These are phyloP conservation scores for Sebastes trivittatus DNA, from an alignment of 2,797 vertebrate genomes.

Conservation along the genomic window DNA sequence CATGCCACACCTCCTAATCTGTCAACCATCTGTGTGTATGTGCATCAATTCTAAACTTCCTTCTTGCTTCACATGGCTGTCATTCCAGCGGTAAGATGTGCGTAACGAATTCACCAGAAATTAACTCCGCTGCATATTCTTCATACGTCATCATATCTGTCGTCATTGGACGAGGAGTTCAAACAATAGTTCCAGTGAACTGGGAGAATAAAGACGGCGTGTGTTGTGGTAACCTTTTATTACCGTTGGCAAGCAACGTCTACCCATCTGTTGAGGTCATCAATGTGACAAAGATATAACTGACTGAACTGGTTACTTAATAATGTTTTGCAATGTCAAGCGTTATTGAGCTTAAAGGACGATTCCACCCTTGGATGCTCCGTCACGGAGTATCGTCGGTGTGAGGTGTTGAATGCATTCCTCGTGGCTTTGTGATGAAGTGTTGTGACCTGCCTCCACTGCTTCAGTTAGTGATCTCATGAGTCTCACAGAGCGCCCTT, in stretches of 20 bases:
- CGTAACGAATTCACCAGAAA: conserved; percentile 30
- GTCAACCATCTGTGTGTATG: conserved; percentile 34
- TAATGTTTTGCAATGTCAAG: conserved; percentile 44
- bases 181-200: conserved; percentile 69
- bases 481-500: conserved; percentile 9
- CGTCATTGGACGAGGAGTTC: conserved; percentile 34
- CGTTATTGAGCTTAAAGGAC: conserved; percentile 23
- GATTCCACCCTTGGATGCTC: conserved; percentile 19
- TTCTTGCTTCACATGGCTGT: conserved; percentile 38
- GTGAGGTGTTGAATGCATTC: conserved; percentile 50
- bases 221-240: conserved; percentile 57
- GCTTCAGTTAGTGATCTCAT: conserved; percentile 25
- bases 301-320: conserved; percentile 43
- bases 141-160: conserved; percentile 34
- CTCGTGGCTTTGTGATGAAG: conserved; percentile 41
- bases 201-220: conserved; percentile 4
- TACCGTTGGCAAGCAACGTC: conserved; percentile 42
- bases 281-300: conserved; percentile 44
- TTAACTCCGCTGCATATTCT: conserved; percentile 11
- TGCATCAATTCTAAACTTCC: conserved; percentile 32
- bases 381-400: conserved; percentile 23
- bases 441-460: conserved; percentile 46
- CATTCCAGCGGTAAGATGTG: conserved; percentile 49
- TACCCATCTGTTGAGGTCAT: conserved; percentile 52
- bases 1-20: conserved; percentile 46